These are phyloP conservation scores for Apotomis turbidana DNA, from an alignment of 2,888 invertebrate genomes.

Conservation along the genomic window DNA sequence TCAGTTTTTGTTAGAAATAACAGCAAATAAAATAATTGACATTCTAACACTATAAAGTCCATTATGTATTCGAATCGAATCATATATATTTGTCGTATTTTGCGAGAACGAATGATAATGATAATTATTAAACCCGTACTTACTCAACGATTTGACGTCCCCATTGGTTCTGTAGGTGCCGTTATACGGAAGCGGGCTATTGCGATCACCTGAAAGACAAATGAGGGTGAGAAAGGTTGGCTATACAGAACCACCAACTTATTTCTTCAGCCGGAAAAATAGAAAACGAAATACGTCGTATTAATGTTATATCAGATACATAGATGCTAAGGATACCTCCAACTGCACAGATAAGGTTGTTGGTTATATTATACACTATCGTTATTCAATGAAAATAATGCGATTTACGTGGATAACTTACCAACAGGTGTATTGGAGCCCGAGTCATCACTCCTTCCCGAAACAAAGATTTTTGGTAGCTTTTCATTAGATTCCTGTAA, in stretches of 20 bases:
- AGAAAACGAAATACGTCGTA: no score
- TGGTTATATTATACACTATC: not conserved
- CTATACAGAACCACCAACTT: no score
- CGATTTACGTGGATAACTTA: constrained; percentile 47
- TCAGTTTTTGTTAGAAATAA: no score
- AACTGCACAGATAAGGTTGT: no score
- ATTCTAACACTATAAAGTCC: no score
- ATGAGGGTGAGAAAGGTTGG: constrained; percentile 3
- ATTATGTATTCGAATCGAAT: no score
- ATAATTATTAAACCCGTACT: constrained; percentile 48
- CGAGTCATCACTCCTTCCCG: constrained; percentile 60
- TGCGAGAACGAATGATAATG: no score
- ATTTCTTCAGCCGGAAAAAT: no score
- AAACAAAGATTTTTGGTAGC: constrained; percentile 51
- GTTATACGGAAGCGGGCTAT: constrained; percentile 61
- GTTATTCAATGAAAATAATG: constrained; percentile 7
- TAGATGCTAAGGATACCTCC: no score
- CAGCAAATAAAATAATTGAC: no score
- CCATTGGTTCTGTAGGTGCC: constrained; percentile 64
- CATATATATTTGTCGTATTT: no score
- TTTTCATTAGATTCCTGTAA: constrained; percentile 65
- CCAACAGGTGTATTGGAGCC: constrained; percentile 63
- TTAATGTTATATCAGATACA: no score
- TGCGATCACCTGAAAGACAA: constrained; percentile 59
- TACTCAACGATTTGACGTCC: constrained; percentile 74